Evolutionary conservation across 2,113 vertebrate genomes (phyloP).

Genomic region (Cyprichromis sp.): DNA sequence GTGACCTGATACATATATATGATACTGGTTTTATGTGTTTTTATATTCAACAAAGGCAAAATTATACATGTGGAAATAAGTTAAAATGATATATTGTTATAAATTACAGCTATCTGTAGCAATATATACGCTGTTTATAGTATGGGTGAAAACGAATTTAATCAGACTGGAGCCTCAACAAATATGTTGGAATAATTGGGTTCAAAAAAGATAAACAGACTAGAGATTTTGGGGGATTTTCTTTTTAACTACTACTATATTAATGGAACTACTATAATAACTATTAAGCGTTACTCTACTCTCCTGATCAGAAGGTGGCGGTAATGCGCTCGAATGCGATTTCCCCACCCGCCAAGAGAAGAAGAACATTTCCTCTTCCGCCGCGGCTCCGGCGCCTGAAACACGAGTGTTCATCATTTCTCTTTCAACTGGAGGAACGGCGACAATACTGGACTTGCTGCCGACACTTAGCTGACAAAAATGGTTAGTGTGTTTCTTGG

Average conservation of each 20-base stretch:
- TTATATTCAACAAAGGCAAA: neutral
- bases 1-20: neutral
- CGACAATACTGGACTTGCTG: neutral
- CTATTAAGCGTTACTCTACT: neutral
- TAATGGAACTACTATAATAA: neutral
- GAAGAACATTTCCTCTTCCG: slow-evolving; percentile 27
- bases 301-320: neutral
- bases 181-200: neutral
- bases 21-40: neutral
- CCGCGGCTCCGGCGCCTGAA: neutral
- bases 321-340: neutral
- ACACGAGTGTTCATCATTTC: slow-evolving; percentile 46
- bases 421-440: neutral
- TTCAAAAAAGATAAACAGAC: neutral
- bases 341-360: neutral
- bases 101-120: neutral
- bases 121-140: neutral
- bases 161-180: neutral
- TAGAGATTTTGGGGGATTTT: neutral
- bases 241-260: neutral
- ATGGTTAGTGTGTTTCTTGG: slow-evolving; percentile 21
- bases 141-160: neutral
- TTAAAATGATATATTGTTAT: neutral
- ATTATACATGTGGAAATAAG: neutral
- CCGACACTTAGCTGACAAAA: neutral